Evolutionary conservation across 2,113 vertebrate genomes (phyloP).

Genomic region (Rhineura floridana): DNA sequence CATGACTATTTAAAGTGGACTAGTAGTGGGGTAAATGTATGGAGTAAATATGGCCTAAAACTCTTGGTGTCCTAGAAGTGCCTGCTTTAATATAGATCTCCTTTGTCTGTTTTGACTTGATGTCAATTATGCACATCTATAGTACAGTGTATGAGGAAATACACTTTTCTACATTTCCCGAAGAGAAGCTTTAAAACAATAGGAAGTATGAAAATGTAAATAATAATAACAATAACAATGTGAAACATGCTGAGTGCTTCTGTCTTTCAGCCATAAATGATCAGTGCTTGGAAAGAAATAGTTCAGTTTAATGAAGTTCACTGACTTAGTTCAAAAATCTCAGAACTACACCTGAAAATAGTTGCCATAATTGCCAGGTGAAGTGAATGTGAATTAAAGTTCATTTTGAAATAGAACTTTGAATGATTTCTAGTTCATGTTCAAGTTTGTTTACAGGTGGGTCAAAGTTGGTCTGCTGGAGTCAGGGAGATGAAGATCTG

Average conservation of each 20-base stretch:
- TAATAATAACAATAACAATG: background rate
- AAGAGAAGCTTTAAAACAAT: background rate
- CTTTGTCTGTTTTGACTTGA: background rate
- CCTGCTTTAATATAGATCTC: background rate
- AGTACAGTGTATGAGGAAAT: accelerated
- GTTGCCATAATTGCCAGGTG: too few relatives aligned
- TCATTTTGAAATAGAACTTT: too few relatives aligned
- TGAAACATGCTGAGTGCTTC: background rate
- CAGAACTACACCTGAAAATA: too few relatives aligned
- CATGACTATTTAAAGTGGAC: too few relatives aligned
- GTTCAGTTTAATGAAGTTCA: too few relatives aligned
- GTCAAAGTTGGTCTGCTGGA: too few relatives aligned
- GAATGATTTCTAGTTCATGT: background rate
- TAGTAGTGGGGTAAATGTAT: too few relatives aligned
- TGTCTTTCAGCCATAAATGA: too few relatives aligned
- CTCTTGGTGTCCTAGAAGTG: background rate
- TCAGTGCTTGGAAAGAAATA: too few relatives aligned
- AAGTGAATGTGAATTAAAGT: background rate
- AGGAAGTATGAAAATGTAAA: accelerated
- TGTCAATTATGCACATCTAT: background rate
- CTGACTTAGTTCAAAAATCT: too few relatives aligned
- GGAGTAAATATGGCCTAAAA: too few relatives aligned
- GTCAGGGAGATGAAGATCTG: too few relatives aligned
- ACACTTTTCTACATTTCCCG: background rate
- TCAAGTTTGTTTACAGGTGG: background rate